Evolutionary conservation across 2,888 invertebrate species (phyloP), one percentile per base, ranked within the genome.

Genomic region (Sericinus montela): DNA sequence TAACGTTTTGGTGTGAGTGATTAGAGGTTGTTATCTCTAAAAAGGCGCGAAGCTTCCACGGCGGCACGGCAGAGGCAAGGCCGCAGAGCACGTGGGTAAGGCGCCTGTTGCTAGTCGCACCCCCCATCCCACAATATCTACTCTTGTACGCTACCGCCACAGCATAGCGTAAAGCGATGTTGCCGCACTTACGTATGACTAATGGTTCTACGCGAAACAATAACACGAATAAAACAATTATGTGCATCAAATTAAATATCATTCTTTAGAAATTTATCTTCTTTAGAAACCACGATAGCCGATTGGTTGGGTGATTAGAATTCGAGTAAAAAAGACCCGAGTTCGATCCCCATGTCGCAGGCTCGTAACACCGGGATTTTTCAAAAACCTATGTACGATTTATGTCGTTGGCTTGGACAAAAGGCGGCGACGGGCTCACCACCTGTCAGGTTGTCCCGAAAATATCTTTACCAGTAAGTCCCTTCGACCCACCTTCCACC

Each of bases 81-180:
- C 79, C 85, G 78, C 61, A 48, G 58, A 78, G 75, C 85, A 84
- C 86, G 86, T 86, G 85, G 80, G 65, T 51, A 56, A 65, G 77
- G 77, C 83, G 83, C 84, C 83, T 87, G 87, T 85, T 87, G 84
- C 86, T 86, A 83, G 59, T 67, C 59, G 66, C 61, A 62, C 64
- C 65, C 63, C 55, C 5, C 49, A 51, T 50, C 48, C 48, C 50
- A 19, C 48, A 23, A 30, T 59, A 65, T 59, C 60, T 60, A 63
- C 57, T 60, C 62, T 61, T 50, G 46, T 50, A 46, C 49, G 53
- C 58, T 45, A 51, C 47, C 45, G 56, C 19, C 58, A 43, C 54
- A 45, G 54, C 62, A 34, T 25, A 36, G 23, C 11, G n/a, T 42
- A 38, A 16, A 57, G 61, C 85, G 83, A 76, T 78, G 85, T 84